Percentiles rank a stretch among this genome's conserved stretches.
phyloP scores from a whole-genome alignment of 35 echinoderm and acorn worm genomes.

The Lytechinus pictus region DNA sequence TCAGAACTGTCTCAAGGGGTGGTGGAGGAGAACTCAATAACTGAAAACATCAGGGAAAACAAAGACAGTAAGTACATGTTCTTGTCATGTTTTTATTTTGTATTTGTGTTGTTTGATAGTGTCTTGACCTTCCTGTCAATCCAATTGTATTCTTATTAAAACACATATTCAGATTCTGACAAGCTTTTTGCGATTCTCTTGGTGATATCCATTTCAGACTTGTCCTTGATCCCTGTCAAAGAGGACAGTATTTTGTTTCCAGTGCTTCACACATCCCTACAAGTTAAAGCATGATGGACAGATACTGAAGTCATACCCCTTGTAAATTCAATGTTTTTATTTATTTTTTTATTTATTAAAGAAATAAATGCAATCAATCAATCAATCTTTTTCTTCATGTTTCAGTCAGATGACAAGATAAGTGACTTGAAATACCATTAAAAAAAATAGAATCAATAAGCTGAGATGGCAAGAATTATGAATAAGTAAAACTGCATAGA shows the following conservation, averaged over 20 bases:
- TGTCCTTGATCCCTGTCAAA: background rate
- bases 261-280: no score
- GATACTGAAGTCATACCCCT: no score
- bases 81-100: background rate
- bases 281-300: no score
- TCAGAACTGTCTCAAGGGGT: background rate
- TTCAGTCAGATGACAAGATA: no score
- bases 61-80: slow-evolving; percentile 46
- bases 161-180: background rate
- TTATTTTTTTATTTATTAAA: no score
- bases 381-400: no score
- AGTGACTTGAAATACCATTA: no score
- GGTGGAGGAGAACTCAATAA: slow-evolving; percentile 37
- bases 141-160: background rate
- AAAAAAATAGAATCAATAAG: no score
- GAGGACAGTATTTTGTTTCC: background rate
- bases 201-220: background rate
- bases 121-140: background rate
- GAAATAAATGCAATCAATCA: no score
- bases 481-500: no score
- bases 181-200: background rate
- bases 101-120: background rate
- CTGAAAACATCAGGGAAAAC: slow-evolving; percentile 4
- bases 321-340: no score
- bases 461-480: no score